Base-by-base conservation (phyloP, 1,140 invertebrate genomes). In the Panonychus citri region DNA sequence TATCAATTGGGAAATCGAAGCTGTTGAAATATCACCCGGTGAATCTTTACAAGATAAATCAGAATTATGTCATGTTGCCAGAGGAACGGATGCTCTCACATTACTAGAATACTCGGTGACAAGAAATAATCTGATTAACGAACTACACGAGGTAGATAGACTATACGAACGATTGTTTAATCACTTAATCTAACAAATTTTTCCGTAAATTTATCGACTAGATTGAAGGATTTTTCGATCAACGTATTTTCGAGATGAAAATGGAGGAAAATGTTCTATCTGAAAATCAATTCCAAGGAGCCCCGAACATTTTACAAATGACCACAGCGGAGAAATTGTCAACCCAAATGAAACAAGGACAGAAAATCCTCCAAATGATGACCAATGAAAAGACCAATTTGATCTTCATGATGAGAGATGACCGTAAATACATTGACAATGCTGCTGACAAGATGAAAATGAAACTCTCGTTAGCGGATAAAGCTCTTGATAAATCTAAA, bases 81-180 rank as follows among this genome's bases (percentile, higher is more conserved):
- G 68, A 62, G 85, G 81, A 17, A 76, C 76, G 43, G 81, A 94
- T 64, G 89, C 90, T 0, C 73, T 85, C 8, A 80, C 80, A 0
- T 58, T 97, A 50, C 70, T 97, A 3, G 88, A 95, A 68, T 85
- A 89, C 70, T 78, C 80, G 1, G 69, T 75, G 54, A 86, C 83
- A 4, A 75, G 87, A 62, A 81, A 78, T 65, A 74, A 80, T 55
- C 80, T 95, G 61, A 76, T 91, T 13, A 82, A 90, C 71, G 85
- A 96, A 64, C 68, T 96, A 0, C 75, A 81, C 51, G 89, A 96
- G 24, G 49, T 51, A 2, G n/a, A n/a, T n/a, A n/a, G n/a, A n/a
- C n/a, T n/a, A n/a, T n/a, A n/a, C n/a, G n/a, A n/a, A n/a, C n/a
- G n/a, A n/a, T n/a, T n/a, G n/a, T n/a, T n/a, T n/a, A n/a, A 65